Conservation (phyloP, 2,113 vertebrate species). For the Xiphorhynchus elegans region DNA sequence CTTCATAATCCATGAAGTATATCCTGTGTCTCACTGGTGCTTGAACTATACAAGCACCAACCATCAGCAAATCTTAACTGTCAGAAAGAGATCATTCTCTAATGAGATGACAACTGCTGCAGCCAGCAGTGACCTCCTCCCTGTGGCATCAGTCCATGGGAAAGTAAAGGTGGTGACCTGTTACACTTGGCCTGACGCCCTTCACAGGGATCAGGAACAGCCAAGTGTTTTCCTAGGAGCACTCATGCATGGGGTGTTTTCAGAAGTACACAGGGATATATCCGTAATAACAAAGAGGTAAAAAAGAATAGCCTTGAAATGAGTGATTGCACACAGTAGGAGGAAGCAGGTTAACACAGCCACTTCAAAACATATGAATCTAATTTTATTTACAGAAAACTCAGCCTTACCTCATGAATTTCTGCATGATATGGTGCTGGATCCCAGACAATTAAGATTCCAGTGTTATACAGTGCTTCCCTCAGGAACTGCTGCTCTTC, state of each 20-base stretch:
- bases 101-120: neutral
- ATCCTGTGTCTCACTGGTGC: neutral
- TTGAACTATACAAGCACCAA: neutral
- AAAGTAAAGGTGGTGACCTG: neutral
- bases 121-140: neutral
- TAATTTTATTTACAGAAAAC: neutral
- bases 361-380: neutral
- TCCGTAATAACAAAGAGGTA: neutral
- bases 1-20: neutral
- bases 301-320: neutral
- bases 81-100: neutral
- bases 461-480: slow-evolving; percentile 74
- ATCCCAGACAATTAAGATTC: slow-evolving; percentile 82
- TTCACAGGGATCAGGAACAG: neutral
- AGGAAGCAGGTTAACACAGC: neutral
- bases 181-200: neutral
- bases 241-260: neutral
- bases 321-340: neutral
- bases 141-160: neutral
- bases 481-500: slow-evolving; percentile 67
- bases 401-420: slow-evolving; percentile 74
- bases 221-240: neutral
- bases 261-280: neutral
- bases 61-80: neutral
- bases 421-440: slow-evolving; percentile 78